Evolutionary conservation across 2,797 vertebrate genomes (phyloP), one percentile per base, ranked within the genome.

Genomic region (Lemur catta): DNA sequence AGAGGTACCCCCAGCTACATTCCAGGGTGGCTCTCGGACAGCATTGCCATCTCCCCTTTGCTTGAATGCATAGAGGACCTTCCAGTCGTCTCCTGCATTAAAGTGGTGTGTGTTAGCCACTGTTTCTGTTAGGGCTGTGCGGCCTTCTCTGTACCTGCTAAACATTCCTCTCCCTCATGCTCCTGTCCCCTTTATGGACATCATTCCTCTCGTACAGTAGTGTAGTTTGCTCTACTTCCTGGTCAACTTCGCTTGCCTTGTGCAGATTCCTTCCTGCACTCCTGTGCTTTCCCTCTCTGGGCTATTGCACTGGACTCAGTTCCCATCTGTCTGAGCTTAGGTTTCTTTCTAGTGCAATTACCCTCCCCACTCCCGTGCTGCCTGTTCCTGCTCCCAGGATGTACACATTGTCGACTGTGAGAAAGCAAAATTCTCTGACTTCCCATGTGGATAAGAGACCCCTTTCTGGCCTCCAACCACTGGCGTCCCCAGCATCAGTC

Each of bases 101-200:
- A 38, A n/a, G 0, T 22, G 14, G 22, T 33, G 17, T 52, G 20
- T 71, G n/a, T 41, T 38, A 20, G 28, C 9, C 2, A 3, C 4
- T 18, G 0, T 79, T 59, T 75, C 18, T 79, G 0, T 26, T 5
- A 50, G 75, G 18, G 8, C 71, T 43, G 8, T 17, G 7, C 11
- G 52, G 14, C 38, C 33, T 28, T 84, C 55, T 20, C 52, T n/a
- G 2, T 20, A 1, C 15, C 18, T 35, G 28, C 12, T n/a, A 5
- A 28, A 4, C 0, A 0, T n/a, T 30, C 12, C 6, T 87, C 28
- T 50, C 74, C 52, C 10, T 67, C 7, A 18, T 8, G 0, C 10
- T 61, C 55, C 26, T 13, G 1, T 9, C 22, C 12, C 11, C 41
- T 59, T 38, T 43, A 24, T 28, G 59, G 6, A 55, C 33, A 24